These are phyloP conservation scores for Hemithea aestivaria DNA, from an alignment of 2,888 invertebrate genomes.

Conservation along the genomic window DNA sequence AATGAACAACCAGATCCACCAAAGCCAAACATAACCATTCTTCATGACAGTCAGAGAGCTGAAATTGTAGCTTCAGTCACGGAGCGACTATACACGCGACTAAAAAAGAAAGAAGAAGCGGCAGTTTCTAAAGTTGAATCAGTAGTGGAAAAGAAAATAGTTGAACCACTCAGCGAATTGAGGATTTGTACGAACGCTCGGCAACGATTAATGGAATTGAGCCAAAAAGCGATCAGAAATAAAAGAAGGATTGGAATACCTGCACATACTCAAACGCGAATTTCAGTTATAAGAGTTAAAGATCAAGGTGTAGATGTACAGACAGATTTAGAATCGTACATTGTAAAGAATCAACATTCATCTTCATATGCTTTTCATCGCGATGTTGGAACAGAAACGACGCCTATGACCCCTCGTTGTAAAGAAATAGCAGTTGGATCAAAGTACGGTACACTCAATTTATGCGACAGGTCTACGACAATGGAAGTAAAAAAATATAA, in stretches of 20 bases:
- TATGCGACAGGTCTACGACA: constrained; percentile 48
- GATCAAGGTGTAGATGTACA: constrained; percentile 78
- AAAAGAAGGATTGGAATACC: constrained; percentile 72
- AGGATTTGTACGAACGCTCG: constrained; percentile 80
- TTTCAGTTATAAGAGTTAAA: constrained; percentile 72
- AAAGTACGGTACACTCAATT: constrained; percentile 47
- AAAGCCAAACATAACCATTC: constrained; percentile 47
- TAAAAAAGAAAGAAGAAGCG: constrained; percentile 76
- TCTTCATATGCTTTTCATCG: constrained; percentile 44
- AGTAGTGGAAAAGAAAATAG: constrained; percentile 58
- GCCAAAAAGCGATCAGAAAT: constrained; percentile 77
- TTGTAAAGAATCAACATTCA: constrained; percentile 42
- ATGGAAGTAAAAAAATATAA: constrained; percentile 54
- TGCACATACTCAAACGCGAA: constrained; percentile 79
- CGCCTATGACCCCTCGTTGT: constrained; percentile 66
- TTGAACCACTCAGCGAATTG: constrained; percentile 72
- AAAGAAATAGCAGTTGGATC: constrained; percentile 68
- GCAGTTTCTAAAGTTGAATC: constrained; percentile 60
- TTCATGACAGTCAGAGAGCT: constrained; percentile 76
- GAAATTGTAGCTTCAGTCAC: constrained; percentile 86
- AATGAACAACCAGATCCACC: constrained; percentile 37
- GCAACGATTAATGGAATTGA: constrained; percentile 77
- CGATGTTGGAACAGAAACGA: constrained; percentile 63
- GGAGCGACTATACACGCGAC: constrained; percentile 80
- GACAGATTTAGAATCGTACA: constrained; percentile 69